phyloP scores from a whole-genome alignment of 2,888 invertebrate genomes.

The Oegoconia quadripuncta region DNA sequence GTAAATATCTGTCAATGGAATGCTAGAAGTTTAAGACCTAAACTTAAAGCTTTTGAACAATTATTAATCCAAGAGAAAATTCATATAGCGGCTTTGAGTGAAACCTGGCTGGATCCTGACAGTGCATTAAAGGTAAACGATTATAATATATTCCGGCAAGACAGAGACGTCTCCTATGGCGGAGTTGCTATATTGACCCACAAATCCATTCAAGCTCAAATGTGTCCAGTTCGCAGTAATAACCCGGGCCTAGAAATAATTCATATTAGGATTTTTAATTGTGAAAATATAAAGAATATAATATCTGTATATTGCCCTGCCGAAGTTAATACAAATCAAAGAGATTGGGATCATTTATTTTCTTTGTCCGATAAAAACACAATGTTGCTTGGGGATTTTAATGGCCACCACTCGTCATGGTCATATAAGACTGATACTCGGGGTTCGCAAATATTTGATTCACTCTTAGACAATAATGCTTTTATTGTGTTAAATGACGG shows the following conservation, averaged over 20 bases:
- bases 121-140: slow-evolving; percentile 3
- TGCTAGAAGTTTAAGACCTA: neutral
- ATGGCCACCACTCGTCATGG: slow-evolving; percentile 15
- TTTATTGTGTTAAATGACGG: slow-evolving; percentile 14
- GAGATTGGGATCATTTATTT: slow-evolving; percentile 15
- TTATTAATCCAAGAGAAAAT: no score
- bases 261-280: slow-evolving; percentile 12
- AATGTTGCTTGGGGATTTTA: slow-evolving; percentile 13
- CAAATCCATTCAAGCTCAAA: slow-evolving; percentile 5
- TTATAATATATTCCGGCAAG: slow-evolving; percentile 6
- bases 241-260: slow-evolving; percentile 8
- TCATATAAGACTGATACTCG: slow-evolving; percentile 12
- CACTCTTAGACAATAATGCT: slow-evolving; percentile 7
- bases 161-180: slow-evolving; percentile 9
- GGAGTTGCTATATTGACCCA: slow-evolving; percentile 7
- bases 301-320: slow-evolving; percentile 15
- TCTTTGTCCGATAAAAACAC: slow-evolving; percentile 1
- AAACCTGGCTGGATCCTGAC: slow-evolving; percentile 13
- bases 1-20: slow-evolving; percentile 1
- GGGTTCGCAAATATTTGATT: slow-evolving; percentile 13
- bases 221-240: neutral
- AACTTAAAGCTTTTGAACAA: neutral
- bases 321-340: slow-evolving; percentile 4
- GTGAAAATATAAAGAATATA: slow-evolving; percentile 13
- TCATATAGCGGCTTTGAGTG: slow-evolving; percentile 12